Base-by-base conservation (phyloP, 2,797 vertebrate species). In the Crax fasciolata region DNA sequence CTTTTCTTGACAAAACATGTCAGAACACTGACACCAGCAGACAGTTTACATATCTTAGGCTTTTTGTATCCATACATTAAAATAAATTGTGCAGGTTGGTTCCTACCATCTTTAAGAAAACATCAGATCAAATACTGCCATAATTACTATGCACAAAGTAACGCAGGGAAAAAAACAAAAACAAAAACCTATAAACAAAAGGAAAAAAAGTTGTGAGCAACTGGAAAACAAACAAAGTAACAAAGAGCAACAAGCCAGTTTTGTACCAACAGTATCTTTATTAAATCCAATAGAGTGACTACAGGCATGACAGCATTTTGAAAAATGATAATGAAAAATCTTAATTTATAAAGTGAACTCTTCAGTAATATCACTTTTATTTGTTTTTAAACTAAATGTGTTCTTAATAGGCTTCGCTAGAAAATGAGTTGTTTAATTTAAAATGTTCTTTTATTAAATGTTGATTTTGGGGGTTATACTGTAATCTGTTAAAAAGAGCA, bases 401-500 rank as follows among this genome's bases (percentile, higher is more conserved):
- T 43, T 91, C 91, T 88, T 87, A 81, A 88, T 71, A 79, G 48
- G 25, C 41, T 94, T n/a, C 65, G 79, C 68, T 14, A 79, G 57
- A 90, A 84, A 88, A 77, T 76, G 3, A 87, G 49, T 81, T 72
- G n/a, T 41, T 92, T 86, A 66, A 59, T 83, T 74, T 52, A 95
- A 90, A 96, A 95, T 58, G 6, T 46, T 95, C n/a, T 83, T 89
- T 91, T 84, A 92, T 91, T 84, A 78, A 67, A 84, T 93, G 94
- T 97, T 94, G 94, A 76, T 76, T 94, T 75, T 51, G 59, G 59
- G 58, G 54, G 57, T 76, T 91, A 94, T 76, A 44, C 41, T 77
- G 68, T 91, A 95, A 87, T 96, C 89, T 96, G 90, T 94, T 97
- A 93, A 84, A 95, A 96, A 87, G 66, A 80, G 58, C 91, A 93